A percentile compares a stretch with the other conserved stretches of the same genome.
Conservation (phyloP, 2,113 vertebrate genomes). For the Dendrocopos noguchii region DNA sequence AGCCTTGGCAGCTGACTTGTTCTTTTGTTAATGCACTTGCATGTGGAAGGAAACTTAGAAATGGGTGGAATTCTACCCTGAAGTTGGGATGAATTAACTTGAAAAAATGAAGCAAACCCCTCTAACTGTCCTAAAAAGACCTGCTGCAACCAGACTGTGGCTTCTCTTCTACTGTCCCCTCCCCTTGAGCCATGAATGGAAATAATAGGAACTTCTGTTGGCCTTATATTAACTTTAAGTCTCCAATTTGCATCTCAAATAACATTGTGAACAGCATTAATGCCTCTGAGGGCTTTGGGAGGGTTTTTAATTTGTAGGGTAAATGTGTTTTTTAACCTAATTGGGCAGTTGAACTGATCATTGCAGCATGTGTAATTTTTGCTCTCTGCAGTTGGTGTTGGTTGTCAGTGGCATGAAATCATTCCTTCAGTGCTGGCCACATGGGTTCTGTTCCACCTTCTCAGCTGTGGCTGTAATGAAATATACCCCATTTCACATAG, state of each 20-base stretch:
- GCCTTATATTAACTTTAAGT: slow-evolving; percentile 59
- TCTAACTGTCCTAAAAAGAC: background rate
- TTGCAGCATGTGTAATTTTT: slow-evolving; percentile 17
- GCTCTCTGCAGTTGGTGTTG: background rate
- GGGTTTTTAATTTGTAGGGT: slow-evolving; percentile 52
- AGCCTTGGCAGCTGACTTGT: background rate
- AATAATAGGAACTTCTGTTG: slow-evolving; percentile 60
- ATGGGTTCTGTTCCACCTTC: background rate
- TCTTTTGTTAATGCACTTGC: background rate
- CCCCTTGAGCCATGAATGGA: slow-evolving; percentile 15
- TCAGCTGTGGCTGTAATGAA: background rate
- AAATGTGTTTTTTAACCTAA: slow-evolving; percentile 48
- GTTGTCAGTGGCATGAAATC: background rate
- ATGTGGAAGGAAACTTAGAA: background rate
- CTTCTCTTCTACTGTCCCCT: background rate
- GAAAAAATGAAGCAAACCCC: background rate
- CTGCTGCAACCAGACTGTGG: background rate
- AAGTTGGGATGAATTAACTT: background rate
- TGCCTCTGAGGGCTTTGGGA: slow-evolving; percentile 44
- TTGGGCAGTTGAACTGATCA: slow-evolving; percentile 20
- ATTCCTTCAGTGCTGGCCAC: slow-evolving; percentile 14
- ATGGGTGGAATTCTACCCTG: background rate
- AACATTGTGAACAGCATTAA: slow-evolving; percentile 25
- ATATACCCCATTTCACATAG: background rate
- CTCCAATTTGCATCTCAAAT: slow-evolving; percentile 59